Conservation (phyloP, 2,113 vertebrate species). For the Tapirus terrestris region DNA sequence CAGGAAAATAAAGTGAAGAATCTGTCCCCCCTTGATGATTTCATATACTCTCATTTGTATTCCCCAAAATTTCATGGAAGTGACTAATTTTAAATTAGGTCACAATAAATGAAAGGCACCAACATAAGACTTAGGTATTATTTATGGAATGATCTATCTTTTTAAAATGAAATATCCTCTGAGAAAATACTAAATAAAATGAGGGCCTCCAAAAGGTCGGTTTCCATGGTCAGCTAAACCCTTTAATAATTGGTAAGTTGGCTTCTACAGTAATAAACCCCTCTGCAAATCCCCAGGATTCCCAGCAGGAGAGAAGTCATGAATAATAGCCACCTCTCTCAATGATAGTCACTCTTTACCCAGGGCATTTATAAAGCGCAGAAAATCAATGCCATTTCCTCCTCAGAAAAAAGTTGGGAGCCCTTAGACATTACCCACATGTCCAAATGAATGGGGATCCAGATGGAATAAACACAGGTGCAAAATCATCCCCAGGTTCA, state of each 20-base stretch:
- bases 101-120: not conserved
- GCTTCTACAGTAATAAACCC: not conserved
- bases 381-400: not conserved
- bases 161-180: not conserved
- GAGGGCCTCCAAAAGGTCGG: not conserved
- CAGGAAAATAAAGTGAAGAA: not conserved
- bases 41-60: not conserved
- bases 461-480: not conserved
- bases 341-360: not conserved
- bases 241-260: not conserved
- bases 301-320: not conserved
- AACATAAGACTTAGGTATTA: not conserved
- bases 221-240: not conserved
- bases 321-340: not conserved
- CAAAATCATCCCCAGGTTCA: not conserved
- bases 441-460: not conserved
- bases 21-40: not conserved
- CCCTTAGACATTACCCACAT: not conserved
- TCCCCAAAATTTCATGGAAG: not conserved
- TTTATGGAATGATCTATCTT: not conserved
- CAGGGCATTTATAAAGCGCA: not conserved
- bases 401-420: not conserved
- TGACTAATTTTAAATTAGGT: not conserved
- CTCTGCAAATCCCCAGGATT: not conserved
- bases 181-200: slow-evolving; percentile 16